Evolutionary conservation across 2,113 vertebrate species (phyloP), one percentile per base, ranked within the genome.

Genomic region (Phyllopteryx taeniolatus): DNA sequence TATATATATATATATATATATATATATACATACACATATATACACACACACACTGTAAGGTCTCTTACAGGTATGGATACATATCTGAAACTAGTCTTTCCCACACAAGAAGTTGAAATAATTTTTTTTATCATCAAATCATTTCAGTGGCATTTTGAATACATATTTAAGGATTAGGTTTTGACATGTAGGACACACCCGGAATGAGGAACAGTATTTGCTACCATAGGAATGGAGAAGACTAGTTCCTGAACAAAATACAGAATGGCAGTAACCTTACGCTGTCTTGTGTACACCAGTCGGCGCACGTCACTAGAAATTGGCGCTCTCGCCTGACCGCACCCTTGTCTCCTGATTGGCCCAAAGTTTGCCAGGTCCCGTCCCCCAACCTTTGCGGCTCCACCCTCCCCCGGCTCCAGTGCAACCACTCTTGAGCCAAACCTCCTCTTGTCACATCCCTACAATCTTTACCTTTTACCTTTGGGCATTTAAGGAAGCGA

Each of bases 301-400:
- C 53, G 90, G 87, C 87, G 90, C 90, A 91, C 84, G 85, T 88
- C 83, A 54, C 90, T 66, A 81, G 72, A 46, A 39, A 85, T 85
- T 5, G 9, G 46, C 44, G 5, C 64, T 64, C 3, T 66, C 8
- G 7, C 67, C n/a, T 72, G 63, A 75, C 77, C 76, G 87, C 90
- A 85, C 92, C 91, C 87, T 61, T 65, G 47, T 1, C 8, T 0
- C 0, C 22, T 72, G 86, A 93, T 93, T 92, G 89, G 93, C n/a
- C 43, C 35, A 83, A 94, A 94, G 92, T 93, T 93, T 77, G 0
- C 20, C 0, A 15, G 66, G 72, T 67, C 11, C 87, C 90, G 73
- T 90, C 91, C 83, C 65, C 77, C 11, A 69, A 4, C n/a, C 63
- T 47, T 13, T 0, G 22, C 72, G 77, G 77, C 67, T 46, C 78